A percentile compares a stretch with the other conserved stretches of the same genome.
These are phyloP conservation scores for Craseonycteris thonglongyai DNA, from an alignment of 2,113 vertebrate genomes.

Conservation along the genomic window DNA sequence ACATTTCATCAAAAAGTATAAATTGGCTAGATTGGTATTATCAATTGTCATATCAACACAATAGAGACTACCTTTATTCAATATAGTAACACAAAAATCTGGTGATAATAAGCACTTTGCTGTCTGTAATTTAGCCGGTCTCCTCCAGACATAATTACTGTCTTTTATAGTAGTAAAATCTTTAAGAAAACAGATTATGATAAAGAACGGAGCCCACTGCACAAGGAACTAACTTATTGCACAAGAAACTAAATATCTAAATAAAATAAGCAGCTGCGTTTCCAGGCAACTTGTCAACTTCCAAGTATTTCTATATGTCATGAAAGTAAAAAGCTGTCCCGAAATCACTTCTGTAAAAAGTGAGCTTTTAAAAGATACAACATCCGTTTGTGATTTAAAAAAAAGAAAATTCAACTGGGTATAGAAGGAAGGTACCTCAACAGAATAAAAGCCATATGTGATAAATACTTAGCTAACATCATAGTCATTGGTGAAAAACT, in stretches of 20 bases:
- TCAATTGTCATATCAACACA: neutral
- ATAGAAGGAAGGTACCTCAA: neutral
- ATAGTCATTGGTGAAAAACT: neutral
- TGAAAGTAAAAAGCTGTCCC: neutral
- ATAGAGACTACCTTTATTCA: neutral
- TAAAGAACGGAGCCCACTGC: neutral
- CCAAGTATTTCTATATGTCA: neutral
- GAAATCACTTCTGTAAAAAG: neutral
- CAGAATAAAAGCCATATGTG: neutral
- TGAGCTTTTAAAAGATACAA: neutral
- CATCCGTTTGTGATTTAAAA: neutral
- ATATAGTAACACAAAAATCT: neutral
- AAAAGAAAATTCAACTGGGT: neutral
- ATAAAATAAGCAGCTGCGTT: neutral
- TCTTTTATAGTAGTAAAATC: neutral
- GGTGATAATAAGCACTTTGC: neutral
- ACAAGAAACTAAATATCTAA: neutral
- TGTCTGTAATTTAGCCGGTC: neutral
- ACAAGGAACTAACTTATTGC: slow-evolving; percentile 5
- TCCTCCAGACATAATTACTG: neutral
- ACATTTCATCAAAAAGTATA: neutral
- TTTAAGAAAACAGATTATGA: neutral
- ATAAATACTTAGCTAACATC: neutral
- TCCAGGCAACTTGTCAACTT: neutral
- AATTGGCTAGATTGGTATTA: neutral